Base-by-base conservation (phyloP, 2,797 vertebrate genomes). In the Diplodus puntazzo region DNA sequence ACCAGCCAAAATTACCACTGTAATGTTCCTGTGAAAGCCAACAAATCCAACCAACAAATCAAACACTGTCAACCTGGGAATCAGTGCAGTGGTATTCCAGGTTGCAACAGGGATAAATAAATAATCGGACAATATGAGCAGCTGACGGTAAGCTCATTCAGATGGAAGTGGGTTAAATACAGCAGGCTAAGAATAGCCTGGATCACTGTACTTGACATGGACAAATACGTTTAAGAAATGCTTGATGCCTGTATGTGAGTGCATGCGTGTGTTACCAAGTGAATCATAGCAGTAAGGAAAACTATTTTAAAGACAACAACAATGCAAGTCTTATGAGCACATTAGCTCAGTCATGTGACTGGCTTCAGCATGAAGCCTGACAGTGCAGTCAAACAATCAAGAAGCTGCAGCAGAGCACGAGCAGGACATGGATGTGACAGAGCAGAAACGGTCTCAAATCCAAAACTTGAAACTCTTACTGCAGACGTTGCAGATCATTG, bases 151-250 rank as follows among this genome's bases (percentile, higher is more conserved):
- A 58, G 62, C 79, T 80, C 78, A 71, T 69, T 74, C 71, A 66
- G 49, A 66, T 69, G 69, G 81, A 87, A 78, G 82, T 80, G 78
- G 84, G 84, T 72, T 83, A 83, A 90, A 86, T 17, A 78, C 64
- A 71, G 75, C 7, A 0, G 21, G 50, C 79, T 77, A 84, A 82
- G 72, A 86, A 88, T 76, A 85, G 80, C 70, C 25, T 46, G 64
- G 57, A 73, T 73, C 65, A 72, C 58, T 69, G 58, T 23, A 55
- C 58, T 49, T 69, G 54, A 73, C 34, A 25, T 45, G 60, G 75
- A 67, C 77, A 79, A 62, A 76, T 59, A 70, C 53, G 67, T 70
- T 12, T 23, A 50, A 66, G 67, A 73, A 62, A 64, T 52, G 48
- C 59, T 16, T 86, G 66, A 80, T 60, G 43, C 49, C 18, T 54